Conservation (phyloP, 2,888 invertebrate species). For the Anthophora plumipes region DNA sequence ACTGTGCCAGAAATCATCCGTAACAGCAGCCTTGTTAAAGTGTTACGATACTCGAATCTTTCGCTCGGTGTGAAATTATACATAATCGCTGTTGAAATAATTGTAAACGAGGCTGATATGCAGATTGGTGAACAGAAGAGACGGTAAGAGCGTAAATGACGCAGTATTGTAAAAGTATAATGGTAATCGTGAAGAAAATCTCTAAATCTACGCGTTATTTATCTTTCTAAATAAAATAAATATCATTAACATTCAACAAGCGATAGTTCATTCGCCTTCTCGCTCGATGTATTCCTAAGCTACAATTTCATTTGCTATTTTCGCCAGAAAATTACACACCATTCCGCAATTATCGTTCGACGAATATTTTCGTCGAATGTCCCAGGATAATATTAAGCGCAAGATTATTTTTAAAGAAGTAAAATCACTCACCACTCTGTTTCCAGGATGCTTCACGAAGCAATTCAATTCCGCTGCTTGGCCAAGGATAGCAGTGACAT, state of each 20-base stretch:
- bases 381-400: not conserved
- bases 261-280: too few species aligned
- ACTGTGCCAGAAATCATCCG: conserved; percentile 30
- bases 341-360: not conserved
- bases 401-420: conserved; percentile 7
- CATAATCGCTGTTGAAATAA: not conserved
- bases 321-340: not conserved
- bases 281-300: too few species aligned
- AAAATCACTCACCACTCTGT: conserved; percentile 91
- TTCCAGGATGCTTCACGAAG: conserved; percentile 94
- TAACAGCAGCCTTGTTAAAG: conserved; percentile 13
- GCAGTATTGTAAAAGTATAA: not conserved
- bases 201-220: too few species aligned
- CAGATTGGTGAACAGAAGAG: not conserved
- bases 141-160: not conserved
- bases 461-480: conserved; percentile 92
- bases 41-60: not conserved
- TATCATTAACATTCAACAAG: too few species aligned
- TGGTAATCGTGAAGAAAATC: not conserved
- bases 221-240: too few species aligned
- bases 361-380: not conserved
- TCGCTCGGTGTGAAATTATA: not conserved
- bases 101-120: not conserved
- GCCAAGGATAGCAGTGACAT: conserved; percentile 93
- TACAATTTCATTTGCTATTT: too few species aligned